phyloP scores from a whole-genome alignment of 2,797 vertebrate genomes.

The Arremon brunneinucha region DNA sequence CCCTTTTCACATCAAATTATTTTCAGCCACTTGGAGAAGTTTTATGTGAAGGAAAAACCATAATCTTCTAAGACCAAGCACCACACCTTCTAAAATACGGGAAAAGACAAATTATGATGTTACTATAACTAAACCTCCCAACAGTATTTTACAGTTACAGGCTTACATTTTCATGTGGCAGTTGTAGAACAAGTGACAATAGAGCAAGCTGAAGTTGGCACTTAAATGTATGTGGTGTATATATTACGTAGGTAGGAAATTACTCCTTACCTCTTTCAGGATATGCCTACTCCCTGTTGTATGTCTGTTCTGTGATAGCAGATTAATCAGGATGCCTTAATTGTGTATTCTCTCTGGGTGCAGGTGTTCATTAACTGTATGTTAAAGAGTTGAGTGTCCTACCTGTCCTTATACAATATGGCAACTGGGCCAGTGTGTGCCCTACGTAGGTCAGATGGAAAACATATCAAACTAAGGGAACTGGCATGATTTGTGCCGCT shows the following conservation, averaged over 20 bases:
- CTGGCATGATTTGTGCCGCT: neutral
- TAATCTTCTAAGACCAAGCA: neutral
- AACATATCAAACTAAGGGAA: neutral
- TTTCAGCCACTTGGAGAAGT: neutral
- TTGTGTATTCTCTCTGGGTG: slow-evolving; percentile 48
- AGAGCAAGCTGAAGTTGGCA: neutral
- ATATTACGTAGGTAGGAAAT: neutral
- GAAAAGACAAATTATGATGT: neutral
- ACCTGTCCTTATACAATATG: slow-evolving; percentile 45
- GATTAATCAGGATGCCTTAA: slow-evolving; percentile 55
- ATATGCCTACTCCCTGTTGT: neutral
- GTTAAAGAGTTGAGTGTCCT: slow-evolving; percentile 57
- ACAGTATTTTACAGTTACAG: neutral
- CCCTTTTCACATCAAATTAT: neutral
- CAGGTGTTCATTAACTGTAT: slow-evolving; percentile 3
- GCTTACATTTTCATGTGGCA: neutral
- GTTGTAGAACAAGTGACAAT: neutral
- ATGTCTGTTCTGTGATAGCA: neutral
- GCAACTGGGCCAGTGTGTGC: neutral
- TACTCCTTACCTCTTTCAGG: neutral
- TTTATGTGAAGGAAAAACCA: neutral
- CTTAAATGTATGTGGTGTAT: neutral
- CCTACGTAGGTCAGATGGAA: slow-evolving; percentile 35
- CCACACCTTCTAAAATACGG: neutral
- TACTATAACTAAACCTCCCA: neutral